Evolutionary conservation across 2,113 vertebrate species (phyloP), one percentile per base, ranked within the genome.

Genomic region (Notiomystis cincta): DNA sequence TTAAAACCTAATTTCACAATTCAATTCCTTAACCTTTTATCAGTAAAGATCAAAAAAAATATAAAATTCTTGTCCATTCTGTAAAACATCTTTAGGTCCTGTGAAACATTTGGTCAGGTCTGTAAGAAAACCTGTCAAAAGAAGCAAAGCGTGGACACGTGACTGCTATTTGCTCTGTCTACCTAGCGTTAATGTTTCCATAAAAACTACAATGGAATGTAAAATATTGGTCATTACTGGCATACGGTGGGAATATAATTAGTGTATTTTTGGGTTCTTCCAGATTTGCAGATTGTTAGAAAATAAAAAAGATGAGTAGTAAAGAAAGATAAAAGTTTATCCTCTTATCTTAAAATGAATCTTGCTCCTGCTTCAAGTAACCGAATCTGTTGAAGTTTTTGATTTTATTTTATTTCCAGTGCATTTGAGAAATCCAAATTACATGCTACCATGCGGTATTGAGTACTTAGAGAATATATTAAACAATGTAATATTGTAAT

Each of bases 171-270:
- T 56, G 7, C 65, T 69, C 5, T 50, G 5, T 83, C 28, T 40
- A 28, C 6, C 2, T 51, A 37, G 23, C 0, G 3, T 15, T 8
- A 50, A 22, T 2, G 0, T 58, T 77, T 91, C 31, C 11, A 20
- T 33, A 62, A 2, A 58, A 72, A 47, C 8, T 38, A 77, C 15
- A 72, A 30, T 33, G 12, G 2, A 35, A 28, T 8, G 3, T 8
- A 48, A 85, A 66, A 61, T 23, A 51, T 9, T 50, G 14, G 8
- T 51, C 38, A 38, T 69, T 82, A 44, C 15, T 70, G 16, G 9
- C 28, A 80, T 13, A 70, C 1, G 0, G 23, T 25, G 7, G 9
- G 15, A 66, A 72, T 67, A 57, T 11, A 83, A 51, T 47, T 42
- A 51, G 14, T 28, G 7, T 7, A 47, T 51, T 66, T 33, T 40